phyloP scores from a whole-genome alignment of 2,797 vertebrate species.

The Fundulus diaphanus region DNA sequence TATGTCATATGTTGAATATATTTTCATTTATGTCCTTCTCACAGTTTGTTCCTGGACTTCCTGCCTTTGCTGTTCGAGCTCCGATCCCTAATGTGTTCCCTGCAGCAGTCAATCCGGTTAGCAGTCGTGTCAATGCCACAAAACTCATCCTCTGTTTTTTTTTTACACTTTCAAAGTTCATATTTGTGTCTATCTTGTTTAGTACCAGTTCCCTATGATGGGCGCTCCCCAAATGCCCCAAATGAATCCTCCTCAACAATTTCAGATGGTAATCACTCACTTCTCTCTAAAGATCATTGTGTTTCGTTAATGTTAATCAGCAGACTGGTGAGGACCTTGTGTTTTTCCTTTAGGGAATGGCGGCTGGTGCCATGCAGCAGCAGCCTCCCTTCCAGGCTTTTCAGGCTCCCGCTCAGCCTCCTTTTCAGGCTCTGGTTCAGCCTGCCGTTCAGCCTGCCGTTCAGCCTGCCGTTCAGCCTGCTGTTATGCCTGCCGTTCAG shows the following conservation, averaged over 20 bases:
- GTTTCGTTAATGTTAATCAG: background rate
- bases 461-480: no score
- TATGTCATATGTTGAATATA: background rate
- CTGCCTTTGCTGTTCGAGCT: slow-evolving; percentile 47
- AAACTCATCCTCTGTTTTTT: background rate
- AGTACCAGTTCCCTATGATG: slow-evolving; percentile 47
- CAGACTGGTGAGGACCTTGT: background rate
- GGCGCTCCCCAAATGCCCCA: slow-evolving; percentile 62
- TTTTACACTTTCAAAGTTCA: background rate
- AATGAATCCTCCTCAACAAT: slow-evolving; percentile 61
- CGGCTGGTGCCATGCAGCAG: background rate
- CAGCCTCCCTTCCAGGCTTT: slow-evolving; percentile 39
- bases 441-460: slow-evolving; percentile 36
- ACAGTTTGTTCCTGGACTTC: slow-evolving; percentile 62
- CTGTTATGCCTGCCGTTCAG: no score
- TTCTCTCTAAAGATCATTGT: background rate
- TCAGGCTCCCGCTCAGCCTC: slow-evolving; percentile 42
- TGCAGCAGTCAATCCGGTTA: slow-evolving; percentile 57
- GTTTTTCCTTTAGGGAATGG: slow-evolving; percentile 9
- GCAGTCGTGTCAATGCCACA: slow-evolving; percentile 9
- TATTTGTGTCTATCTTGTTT: slow-evolving; percentile 4
- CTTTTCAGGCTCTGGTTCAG: slow-evolving; percentile 8
- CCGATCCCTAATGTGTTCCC: slow-evolving; percentile 56
- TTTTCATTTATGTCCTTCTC: background rate
- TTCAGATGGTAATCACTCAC: slow-evolving; percentile 49